phyloP scores from a whole-genome alignment of 2,797 vertebrate genomes.

The Staurois parvus region DNA sequence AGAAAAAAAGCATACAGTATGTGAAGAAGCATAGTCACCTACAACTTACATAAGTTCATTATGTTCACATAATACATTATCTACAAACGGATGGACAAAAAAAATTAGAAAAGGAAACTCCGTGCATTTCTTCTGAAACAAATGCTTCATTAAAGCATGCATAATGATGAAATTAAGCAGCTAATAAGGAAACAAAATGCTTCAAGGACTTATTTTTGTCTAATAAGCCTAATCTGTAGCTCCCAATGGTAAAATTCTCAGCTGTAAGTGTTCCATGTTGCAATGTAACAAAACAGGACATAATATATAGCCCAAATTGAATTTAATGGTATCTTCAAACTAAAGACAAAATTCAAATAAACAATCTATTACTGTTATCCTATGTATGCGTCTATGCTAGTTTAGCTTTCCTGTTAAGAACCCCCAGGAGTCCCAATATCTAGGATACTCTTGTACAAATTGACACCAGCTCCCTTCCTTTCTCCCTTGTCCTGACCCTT shows the following conservation, averaged over 20 bases:
- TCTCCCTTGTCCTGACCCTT: too few species aligned
- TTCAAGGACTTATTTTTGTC: constrained; percentile 17
- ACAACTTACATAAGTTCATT: background rate
- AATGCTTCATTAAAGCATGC: constrained; percentile 15
- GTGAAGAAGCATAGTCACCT: background rate
- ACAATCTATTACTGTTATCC: background rate
- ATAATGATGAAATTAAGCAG: constrained; percentile 17
- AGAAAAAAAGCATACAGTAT: too few species aligned
- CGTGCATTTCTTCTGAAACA: constrained; percentile 8
- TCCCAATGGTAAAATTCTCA: constrained; percentile 41
- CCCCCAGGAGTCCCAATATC: background rate
- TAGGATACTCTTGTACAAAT: background rate
- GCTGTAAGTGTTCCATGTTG: constrained; percentile 19
- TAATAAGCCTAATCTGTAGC: constrained; percentile 31
- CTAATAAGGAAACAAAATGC: constrained; percentile 28
- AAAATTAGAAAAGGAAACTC: background rate
- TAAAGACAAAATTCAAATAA: background rate
- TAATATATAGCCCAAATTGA: background rate
- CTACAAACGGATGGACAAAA: constrained; percentile 4
- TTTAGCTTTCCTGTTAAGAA: background rate
- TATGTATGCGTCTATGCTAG: too few species aligned
- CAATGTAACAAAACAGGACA: background rate
- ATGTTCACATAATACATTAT: background rate
- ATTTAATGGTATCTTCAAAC: background rate
- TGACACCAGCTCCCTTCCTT: too few species aligned